phyloP scores from a whole-genome alignment of 1,140 invertebrate species.

The Protaetia brevitarsis region DNA sequence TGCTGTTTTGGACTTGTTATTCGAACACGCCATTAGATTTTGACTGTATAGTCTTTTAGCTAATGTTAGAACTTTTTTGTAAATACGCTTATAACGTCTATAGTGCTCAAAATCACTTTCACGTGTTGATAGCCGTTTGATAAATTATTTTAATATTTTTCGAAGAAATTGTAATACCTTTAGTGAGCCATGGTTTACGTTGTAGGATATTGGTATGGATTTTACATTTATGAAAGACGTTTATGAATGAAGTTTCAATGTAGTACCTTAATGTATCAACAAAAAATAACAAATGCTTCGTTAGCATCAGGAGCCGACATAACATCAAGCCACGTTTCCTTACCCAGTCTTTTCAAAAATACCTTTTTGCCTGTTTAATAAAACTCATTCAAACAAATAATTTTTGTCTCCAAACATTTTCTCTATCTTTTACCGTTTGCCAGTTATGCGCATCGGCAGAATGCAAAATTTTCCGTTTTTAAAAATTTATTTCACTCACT shows the following conservation, averaged over 20 bases:
- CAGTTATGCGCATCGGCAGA: too few relatives aligned
- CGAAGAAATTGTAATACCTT: neutral
- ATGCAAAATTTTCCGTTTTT: too few relatives aligned
- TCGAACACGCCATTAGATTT: neutral
- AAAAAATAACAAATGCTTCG: neutral
- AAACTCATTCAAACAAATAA: too few relatives aligned
- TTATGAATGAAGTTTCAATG: neutral
- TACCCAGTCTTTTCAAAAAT: neutral
- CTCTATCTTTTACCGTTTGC: too few relatives aligned
- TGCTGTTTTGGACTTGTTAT: neutral
- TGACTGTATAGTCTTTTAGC: neutral
- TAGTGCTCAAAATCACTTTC: neutral
- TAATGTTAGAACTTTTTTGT: neutral
- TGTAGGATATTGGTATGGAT: neutral
- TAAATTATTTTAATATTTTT: neutral
- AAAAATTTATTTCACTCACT: too few relatives aligned
- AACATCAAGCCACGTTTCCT: slow-evolving; percentile 1
- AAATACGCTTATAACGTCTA: neutral
- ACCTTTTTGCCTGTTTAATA: too few relatives aligned
- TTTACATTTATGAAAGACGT: neutral
- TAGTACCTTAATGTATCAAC: neutral
- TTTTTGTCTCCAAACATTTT: too few relatives aligned
- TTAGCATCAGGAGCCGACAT: neutral
- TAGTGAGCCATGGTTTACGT: neutral
- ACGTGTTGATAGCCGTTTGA: neutral